Conservation (phyloP, 2,113 vertebrate species). For the Sterna hirundo region DNA sequence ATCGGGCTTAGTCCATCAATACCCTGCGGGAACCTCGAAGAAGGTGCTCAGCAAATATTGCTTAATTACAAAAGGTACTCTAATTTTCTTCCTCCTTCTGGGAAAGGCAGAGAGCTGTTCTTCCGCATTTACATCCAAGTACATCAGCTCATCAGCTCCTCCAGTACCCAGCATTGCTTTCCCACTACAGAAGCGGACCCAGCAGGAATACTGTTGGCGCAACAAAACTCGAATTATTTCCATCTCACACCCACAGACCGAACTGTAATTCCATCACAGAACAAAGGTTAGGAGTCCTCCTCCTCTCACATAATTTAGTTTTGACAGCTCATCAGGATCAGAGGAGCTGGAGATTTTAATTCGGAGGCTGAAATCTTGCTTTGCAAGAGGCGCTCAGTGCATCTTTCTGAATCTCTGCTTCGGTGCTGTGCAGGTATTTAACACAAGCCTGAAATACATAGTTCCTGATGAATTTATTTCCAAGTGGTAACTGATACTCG, state of each 20-base stretch:
- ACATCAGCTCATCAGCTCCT: not conserved
- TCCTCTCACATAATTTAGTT: not conserved
- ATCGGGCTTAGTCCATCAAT: not conserved
- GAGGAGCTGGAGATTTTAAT: not conserved
- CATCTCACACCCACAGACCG: not conserved
- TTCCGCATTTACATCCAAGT: not conserved
- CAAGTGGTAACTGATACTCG: not conserved
- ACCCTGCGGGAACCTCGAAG: not conserved
- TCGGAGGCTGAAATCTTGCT: not conserved
- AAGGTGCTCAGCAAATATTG: not conserved
- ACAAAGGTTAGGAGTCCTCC: not conserved
- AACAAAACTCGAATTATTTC: conserved; percentile 23
- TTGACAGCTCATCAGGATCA: conserved; percentile 19
- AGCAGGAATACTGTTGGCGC: not conserved
- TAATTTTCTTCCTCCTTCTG: not conserved
- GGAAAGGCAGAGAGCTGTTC: not conserved
- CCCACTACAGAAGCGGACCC: not conserved
- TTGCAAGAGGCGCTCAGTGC: not conserved
- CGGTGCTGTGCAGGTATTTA: not conserved
- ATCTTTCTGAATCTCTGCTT: not conserved
- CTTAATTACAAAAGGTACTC: not conserved
- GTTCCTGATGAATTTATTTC: not conserved
- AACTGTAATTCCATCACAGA: conserved; percentile 9
- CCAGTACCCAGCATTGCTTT: not conserved
- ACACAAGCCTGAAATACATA: not conserved